These are phyloP conservation scores for Pygoscelis antarcticus DNA, from an alignment of 2,113 vertebrate species.

Conservation along the genomic window DNA sequence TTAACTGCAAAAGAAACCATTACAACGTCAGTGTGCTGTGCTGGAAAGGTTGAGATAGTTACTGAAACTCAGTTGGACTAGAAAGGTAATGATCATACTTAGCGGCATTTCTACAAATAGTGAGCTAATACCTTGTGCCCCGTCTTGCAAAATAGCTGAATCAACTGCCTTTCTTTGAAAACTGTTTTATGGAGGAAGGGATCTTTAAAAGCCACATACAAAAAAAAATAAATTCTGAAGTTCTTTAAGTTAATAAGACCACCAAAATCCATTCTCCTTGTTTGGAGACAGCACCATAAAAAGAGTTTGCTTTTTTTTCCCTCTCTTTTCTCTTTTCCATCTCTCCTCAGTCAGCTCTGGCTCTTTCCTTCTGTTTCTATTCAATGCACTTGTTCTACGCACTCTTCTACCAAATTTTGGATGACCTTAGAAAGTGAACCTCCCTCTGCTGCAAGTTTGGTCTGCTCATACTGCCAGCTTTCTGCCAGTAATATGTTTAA, in stretches of 20 bases:
- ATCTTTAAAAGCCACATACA: background rate
- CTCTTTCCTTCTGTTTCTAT: background rate
- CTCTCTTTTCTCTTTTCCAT: background rate
- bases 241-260: background rate
- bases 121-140: background rate
- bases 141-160: background rate
- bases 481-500: background rate
- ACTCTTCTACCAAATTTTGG: background rate
- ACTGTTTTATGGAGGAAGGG: background rate
- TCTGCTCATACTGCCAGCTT: background rate
- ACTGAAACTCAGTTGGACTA: background rate
- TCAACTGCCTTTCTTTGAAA: background rate
- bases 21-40: background rate
- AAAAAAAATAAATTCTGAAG: no score
- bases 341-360: background rate
- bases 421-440: background rate
- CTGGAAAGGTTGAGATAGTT: background rate
- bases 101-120: background rate
- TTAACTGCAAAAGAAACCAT: background rate
- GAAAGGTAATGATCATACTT: background rate
- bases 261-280: background rate
- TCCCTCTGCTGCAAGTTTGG: background rate
- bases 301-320: background rate
- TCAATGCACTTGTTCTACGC: background rate
- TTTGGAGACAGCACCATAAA: background rate